These are phyloP conservation scores for Dryadula phaetusa DNA, from an alignment of 2,888 invertebrate species.

Conservation along the genomic window DNA sequence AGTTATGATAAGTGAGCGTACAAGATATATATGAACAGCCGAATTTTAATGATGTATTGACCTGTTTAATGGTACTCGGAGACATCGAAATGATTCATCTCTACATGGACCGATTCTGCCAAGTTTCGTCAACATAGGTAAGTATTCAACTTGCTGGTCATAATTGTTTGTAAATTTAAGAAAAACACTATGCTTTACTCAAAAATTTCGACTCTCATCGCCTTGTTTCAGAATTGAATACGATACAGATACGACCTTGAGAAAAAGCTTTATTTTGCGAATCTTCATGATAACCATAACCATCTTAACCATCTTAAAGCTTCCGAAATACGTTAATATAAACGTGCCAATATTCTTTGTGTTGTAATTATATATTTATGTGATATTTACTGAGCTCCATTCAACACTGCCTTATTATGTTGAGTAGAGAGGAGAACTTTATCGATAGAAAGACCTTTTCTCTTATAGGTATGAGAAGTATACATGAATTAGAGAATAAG, in stretches of 20 bases:
- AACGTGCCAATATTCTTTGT: conserved; percentile 1
- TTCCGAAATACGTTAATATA: background rate
- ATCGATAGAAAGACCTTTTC: too few relatives aligned
- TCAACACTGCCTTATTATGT: background rate
- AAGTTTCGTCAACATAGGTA: conserved; percentile 34
- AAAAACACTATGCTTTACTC: background rate
- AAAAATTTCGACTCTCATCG: too few relatives aligned
- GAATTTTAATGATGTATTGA: conserved; percentile 28
- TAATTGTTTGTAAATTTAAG: background rate
- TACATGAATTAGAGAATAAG: too few relatives aligned
- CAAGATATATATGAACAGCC: conserved; percentile 14
- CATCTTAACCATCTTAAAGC: too few relatives aligned
- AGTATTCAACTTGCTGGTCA: conserved; percentile 18
- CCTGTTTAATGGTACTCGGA: conserved; percentile 29
- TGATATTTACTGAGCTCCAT: background rate
- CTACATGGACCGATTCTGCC: conserved; percentile 29
- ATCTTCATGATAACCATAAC: background rate
- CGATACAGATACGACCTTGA: conserved; percentile 3
- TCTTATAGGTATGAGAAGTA: too few relatives aligned
- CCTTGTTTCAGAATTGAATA: background rate
- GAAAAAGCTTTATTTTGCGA: background rate
- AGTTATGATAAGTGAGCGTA: conserved; percentile 27
- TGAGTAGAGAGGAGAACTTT: background rate
- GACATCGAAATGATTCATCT: conserved; percentile 41
- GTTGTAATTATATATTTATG: too few relatives aligned